phyloP scores from a whole-genome alignment of 1,140 invertebrate genomes.

The Pantala flavescens region DNA sequence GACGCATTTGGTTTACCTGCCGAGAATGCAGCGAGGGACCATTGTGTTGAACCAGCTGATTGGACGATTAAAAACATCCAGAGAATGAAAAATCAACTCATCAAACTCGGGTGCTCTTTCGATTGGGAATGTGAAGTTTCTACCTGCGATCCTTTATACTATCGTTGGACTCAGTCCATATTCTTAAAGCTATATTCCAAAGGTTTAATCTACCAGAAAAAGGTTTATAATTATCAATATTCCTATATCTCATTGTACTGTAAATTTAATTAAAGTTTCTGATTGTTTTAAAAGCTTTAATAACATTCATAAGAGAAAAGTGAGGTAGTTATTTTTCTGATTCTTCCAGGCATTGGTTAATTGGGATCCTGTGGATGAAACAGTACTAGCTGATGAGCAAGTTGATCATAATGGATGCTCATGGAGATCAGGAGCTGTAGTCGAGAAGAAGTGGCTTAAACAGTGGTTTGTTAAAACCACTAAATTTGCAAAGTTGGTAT shows the following conservation, averaged over 20 bases:
- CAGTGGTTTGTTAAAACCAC: conserved; percentile 97
- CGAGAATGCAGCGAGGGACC: conserved; percentile 94
- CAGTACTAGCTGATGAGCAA: conserved; percentile 97
- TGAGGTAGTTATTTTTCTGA: background rate
- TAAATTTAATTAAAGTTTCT: background rate
- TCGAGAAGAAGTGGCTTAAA: conserved; percentile 76
- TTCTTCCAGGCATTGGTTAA: conserved; percentile 69
- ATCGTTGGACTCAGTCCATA: conserved; percentile 91
- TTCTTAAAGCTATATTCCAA: conserved; percentile 83
- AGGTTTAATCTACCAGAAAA: conserved; percentile 76
- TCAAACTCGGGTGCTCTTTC: conserved; percentile 73
- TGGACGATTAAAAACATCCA: conserved; percentile 89
- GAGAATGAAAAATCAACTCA: conserved; percentile 81
- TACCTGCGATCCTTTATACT: conserved; percentile 69
- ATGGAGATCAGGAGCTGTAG: conserved; percentile 93
- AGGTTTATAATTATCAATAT: conserved; percentile 39
- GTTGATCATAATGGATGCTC: conserved; percentile 83
- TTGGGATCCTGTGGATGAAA: conserved; percentile 98
- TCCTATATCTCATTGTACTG: background rate
- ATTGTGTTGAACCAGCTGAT: conserved; percentile 57
- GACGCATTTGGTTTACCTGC: conserved; percentile 98
- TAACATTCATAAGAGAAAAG: too few species aligned
- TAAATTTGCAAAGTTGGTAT: conserved; percentile 68
- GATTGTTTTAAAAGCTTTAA: background rate
- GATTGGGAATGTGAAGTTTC: conserved; percentile 85